Evolutionary conservation across 2,888 invertebrate species (phyloP).

Genomic region (Tetragonisca angustula): DNA sequence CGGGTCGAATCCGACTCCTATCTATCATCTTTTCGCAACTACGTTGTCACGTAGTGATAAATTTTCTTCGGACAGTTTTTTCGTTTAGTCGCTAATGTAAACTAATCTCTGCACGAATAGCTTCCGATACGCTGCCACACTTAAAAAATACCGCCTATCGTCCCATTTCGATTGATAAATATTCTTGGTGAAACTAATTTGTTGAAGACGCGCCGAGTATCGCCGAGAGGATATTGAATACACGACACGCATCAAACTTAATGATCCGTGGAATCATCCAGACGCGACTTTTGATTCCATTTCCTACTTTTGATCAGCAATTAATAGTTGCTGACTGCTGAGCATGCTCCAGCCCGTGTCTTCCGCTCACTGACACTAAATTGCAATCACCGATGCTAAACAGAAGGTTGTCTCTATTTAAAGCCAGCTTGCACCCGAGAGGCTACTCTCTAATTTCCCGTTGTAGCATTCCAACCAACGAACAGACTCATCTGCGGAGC

Average conservation of each 20-base stretch:
- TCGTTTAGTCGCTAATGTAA: neutral
- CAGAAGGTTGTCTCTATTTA: constrained; percentile 10
- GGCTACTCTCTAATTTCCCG: constrained; percentile 44
- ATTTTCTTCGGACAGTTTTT: neutral
- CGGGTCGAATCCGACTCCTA: too few species aligned
- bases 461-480: constrained; percentile 33
- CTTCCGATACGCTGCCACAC: neutral
- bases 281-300: constrained; percentile 32
- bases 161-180: neutral
- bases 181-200: neutral
- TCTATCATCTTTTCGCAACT: too few species aligned
- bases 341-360: constrained; percentile 8
- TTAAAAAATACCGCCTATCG: neutral
- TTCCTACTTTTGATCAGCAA: constrained; percentile 40
- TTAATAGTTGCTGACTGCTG: constrained; percentile 16
- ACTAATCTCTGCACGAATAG: neutral
- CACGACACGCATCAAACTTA: constrained; percentile 18
- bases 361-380: constrained; percentile 28
- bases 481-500: neutral
- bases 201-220: neutral
- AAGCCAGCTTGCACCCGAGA: neutral
- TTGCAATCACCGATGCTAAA: constrained; percentile 33
- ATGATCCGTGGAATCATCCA: constrained; percentile 37
- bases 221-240: neutral
- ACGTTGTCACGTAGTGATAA: neutral